phyloP scores from a whole-genome alignment of 2,797 vertebrate genomes.

The Hafferia zeledoni region DNA sequence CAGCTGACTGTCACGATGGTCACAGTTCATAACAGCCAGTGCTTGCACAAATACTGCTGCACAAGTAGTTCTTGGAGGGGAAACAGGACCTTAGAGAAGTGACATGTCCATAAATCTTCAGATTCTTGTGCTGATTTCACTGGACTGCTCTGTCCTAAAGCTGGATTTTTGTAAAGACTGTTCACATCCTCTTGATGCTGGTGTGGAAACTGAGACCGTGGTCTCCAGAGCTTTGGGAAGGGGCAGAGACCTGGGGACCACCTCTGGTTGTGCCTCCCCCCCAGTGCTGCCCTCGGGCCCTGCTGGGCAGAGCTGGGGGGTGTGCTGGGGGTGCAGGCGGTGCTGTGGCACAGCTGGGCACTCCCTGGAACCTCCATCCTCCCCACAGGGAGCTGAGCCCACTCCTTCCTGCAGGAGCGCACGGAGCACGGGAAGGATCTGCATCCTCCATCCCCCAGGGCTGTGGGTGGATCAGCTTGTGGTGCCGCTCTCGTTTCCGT shows the following conservation, averaged over 20 bases:
- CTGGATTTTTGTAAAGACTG: not conserved
- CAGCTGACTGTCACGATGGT: not conserved
- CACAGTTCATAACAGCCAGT: not conserved
- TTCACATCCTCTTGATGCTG: not conserved
- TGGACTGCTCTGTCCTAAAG: not conserved
- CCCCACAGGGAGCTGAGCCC: too few species aligned
- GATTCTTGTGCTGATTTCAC: not conserved
- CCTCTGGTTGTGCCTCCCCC: not conserved
- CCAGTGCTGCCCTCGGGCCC: not conserved
- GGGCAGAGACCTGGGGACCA: not conserved
- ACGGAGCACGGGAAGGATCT: not conserved
- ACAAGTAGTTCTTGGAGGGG: not conserved
- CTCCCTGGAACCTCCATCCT: not conserved
- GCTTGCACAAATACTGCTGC: not conserved
- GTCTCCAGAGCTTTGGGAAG: not conserved
- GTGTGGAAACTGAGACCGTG: not conserved
- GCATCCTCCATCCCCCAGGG: accelerated
- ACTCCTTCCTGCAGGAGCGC: not conserved
- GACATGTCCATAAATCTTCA: not conserved
- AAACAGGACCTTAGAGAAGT: not conserved
- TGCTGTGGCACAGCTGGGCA: not conserved
- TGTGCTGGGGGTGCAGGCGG: not conserved
- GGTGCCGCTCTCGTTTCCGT: not conserved
- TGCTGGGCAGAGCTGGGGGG: not conserved
- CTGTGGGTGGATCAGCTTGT: not conserved